Evolutionary conservation across 1,140 invertebrate species (phyloP), one percentile per base, ranked within the genome.

Genomic region (Drosophila nigrodunni): DNA sequence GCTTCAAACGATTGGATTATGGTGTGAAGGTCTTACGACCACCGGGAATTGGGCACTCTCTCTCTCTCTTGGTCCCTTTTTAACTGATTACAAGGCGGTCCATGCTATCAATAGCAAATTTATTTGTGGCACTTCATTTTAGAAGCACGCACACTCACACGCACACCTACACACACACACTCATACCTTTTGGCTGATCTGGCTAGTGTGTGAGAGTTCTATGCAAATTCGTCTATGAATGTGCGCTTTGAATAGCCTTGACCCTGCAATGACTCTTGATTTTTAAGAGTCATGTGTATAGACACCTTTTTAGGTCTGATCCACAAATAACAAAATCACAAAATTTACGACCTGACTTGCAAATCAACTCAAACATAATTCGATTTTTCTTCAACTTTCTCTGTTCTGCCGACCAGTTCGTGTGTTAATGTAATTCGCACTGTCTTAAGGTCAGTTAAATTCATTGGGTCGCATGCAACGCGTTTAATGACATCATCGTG

Each of bases 331-430:
- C 30, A 18, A 18, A 77, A 82, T 75, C 80, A 72, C 72, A 47
- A 71, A 75, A 74, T 78, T 86, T 81, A 85, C 82, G 74, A 86
- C 74, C 58, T 78, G 82, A 85, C 80, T 68, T 85, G 78, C 82
- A 80, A 81, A 80, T 77, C 74, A 49, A 55, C 34, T 47, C 54
- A 73, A 46, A 43, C 37, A 47, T 46, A 66, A 60, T 39, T 41
- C 21, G 30, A 77, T 67, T 66, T 58, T 66, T 39, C 30, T 54
- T 58, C 1, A 25, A 21, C 10, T 9, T 55, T 52, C 8, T 49
- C 44, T 37, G 5, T 9, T 8, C n/a, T 10, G 25, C 25, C 6
- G 25, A 30, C 25, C 5, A 21, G 7, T 25, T 11, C 44, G 1
- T 1, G 10, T 0, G 9, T 9, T 2, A 34, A 35, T 15, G 3